phyloP scores from a whole-genome alignment of 1,140 invertebrate species.

The Chlorops oryzae region DNA sequence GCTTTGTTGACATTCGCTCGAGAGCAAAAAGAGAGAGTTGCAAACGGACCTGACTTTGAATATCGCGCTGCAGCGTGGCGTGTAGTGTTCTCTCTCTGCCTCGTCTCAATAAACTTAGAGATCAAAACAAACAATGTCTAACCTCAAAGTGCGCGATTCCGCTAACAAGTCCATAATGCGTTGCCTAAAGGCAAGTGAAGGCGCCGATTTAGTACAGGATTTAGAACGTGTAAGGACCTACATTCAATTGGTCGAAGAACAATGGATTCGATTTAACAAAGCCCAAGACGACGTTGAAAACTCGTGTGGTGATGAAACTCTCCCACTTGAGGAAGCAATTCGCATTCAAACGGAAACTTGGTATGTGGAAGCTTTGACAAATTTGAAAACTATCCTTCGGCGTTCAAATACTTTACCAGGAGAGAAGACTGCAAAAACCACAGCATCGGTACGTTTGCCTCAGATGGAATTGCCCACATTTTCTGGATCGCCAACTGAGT shows the following conservation, averaged over 20 bases:
- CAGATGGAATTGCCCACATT: slow-evolving; percentile 2
- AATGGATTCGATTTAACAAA: slow-evolving; percentile 1
- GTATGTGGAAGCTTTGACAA: slow-evolving; percentile 1
- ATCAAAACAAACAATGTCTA: no score
- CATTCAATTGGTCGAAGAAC: background rate
- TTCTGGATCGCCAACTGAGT: background rate
- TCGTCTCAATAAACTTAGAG: no score
- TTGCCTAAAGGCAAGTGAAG: no score
- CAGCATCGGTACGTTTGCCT: background rate
- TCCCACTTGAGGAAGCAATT: background rate
- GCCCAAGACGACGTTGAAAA: background rate
- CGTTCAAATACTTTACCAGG: background rate
- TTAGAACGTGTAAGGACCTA: background rate
- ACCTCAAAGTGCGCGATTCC: slow-evolving; percentile 4
- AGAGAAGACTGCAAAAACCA: background rate
- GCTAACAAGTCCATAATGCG: background rate
- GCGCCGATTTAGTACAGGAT: background rate
- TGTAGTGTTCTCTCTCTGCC: no score
- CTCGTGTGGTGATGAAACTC: background rate
- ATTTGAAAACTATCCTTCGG: no score
- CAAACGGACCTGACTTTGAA: no score
- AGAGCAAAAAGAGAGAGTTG: no score
- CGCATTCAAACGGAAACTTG: background rate
- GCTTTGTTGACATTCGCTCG: no score
- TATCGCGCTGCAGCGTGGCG: no score